These are phyloP conservation scores for Epsilonema sp. DNA, from an alignment of 2,888 invertebrate species.

Conservation along the genomic window DNA sequence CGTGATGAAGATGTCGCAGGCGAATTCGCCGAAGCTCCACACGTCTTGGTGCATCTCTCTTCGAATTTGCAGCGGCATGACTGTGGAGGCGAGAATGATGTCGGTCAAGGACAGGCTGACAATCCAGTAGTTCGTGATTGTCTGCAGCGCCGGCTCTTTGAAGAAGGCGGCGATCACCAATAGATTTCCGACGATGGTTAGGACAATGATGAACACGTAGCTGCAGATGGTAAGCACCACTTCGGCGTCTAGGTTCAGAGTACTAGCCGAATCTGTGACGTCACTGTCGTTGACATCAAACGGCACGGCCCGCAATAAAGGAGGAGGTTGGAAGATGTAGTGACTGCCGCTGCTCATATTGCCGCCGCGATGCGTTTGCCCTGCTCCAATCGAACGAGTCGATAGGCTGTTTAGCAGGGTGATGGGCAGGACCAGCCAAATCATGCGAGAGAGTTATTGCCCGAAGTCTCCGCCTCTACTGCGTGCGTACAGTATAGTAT, in stretches of 20 bases:
- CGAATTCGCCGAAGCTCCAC: conserved; percentile 5
- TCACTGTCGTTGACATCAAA: no score
- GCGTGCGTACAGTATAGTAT: no score
- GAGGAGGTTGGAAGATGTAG: no score
- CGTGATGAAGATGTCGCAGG: conserved; percentile 8
- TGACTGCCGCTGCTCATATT: no score
- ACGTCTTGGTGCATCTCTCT: background rate
- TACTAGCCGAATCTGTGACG: no score
- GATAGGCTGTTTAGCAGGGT: no score
- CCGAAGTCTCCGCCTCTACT: no score
- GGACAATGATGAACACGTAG: background rate
- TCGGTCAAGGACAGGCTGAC: conserved; percentile 9
- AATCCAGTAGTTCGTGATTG: conserved; percentile 11
- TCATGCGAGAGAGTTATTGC: no score
- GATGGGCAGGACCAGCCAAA: no score
- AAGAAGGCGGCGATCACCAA: conserved; percentile 7
- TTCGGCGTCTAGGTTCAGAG: background rate
- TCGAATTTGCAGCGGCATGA: conserved; percentile 3
- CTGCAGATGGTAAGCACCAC: background rate
- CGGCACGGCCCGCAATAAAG: no score
- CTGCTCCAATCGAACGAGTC: no score
- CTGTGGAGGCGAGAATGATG: conserved; percentile 6
- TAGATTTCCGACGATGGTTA: conserved; percentile 7
- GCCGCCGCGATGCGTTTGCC: no score
- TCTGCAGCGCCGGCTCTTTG: conserved; percentile 6